Conservation (phyloP, 2,888 invertebrate species). For the Oxycera nigricornis region DNA sequence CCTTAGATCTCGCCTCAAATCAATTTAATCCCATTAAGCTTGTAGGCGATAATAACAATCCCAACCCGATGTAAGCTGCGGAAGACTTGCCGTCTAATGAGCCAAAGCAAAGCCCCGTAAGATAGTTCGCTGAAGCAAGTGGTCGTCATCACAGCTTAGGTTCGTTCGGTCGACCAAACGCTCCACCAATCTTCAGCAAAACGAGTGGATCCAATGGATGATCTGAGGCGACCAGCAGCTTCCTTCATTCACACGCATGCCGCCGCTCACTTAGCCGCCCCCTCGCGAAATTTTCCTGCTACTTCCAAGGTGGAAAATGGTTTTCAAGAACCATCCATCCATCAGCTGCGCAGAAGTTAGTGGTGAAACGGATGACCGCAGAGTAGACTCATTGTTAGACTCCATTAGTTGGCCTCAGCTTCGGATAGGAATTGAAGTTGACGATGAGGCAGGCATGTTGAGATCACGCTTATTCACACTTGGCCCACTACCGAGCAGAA, state of each 20-base stretch:
- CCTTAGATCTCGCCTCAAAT: background rate
- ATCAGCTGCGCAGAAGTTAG: too few species aligned
- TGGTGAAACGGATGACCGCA: slow-evolving; percentile 14
- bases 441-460: background rate
- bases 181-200: too few species aligned
- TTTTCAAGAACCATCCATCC: slow-evolving; percentile 11
- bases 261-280: background rate
- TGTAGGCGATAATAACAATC: slow-evolving; percentile 21
- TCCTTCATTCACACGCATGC: slow-evolving; percentile 13
- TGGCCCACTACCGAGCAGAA: background rate
- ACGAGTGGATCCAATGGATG: too few species aligned
- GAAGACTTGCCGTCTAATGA: background rate
- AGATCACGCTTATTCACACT: background rate
- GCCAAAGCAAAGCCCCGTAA: background rate
- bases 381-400: too few species aligned
- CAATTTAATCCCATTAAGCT: slow-evolving; percentile 35
- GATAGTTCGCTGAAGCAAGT: background rate
- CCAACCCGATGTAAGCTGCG: background rate
- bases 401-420: background rate
- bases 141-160: background rate
- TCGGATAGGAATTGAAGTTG: too few species aligned
- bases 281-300: background rate
- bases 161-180: too few species aligned
- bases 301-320: background rate
- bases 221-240: too few species aligned